Conservation (phyloP, 2,888 invertebrate species). For the Leucozona laternaria region DNA sequence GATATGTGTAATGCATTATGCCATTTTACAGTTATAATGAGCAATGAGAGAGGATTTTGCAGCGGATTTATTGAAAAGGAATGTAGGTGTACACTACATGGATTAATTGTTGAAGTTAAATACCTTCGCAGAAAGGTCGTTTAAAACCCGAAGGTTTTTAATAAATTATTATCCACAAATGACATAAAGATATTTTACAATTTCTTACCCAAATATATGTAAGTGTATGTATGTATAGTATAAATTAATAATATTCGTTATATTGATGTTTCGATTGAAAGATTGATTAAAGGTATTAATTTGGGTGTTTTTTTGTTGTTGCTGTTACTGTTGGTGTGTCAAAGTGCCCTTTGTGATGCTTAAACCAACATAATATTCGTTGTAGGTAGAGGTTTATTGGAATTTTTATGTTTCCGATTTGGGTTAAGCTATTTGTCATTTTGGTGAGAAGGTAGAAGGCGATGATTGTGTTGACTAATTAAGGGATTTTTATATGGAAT, state of each 20-base stretch:
- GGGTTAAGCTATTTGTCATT: slow-evolving; percentile 19
- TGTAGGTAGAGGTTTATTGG: background rate
- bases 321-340: background rate
- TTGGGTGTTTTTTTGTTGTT: slow-evolving; percentile 8
- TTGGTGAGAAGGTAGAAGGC: background rate
- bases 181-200: slow-evolving; percentile 7
- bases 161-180: slow-evolving; percentile 24
- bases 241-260: background rate
- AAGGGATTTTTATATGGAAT: slow-evolving; percentile 25
- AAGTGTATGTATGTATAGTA: background rate
- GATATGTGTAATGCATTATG: slow-evolving; percentile 25
- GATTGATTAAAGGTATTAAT: slow-evolving; percentile 32
- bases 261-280: slow-evolving; percentile 31
- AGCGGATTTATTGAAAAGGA: slow-evolving; percentile 39
- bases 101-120: slow-evolving; percentile 58
- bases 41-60: slow-evolving; percentile 30
- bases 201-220: background rate
- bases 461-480: slow-evolving; percentile 25
- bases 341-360: background rate
- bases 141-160: slow-evolving; percentile 27
- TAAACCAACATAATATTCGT: background rate
- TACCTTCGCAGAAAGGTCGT: slow-evolving; percentile 31
- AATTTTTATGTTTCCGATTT: slow-evolving; percentile 26
- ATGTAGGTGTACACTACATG: slow-evolving; percentile 25
- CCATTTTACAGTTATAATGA: slow-evolving; percentile 51